Base-by-base conservation (phyloP, 35 echinoderm and acorn worm genomes). In the Stichopus chloronotus region DNA sequence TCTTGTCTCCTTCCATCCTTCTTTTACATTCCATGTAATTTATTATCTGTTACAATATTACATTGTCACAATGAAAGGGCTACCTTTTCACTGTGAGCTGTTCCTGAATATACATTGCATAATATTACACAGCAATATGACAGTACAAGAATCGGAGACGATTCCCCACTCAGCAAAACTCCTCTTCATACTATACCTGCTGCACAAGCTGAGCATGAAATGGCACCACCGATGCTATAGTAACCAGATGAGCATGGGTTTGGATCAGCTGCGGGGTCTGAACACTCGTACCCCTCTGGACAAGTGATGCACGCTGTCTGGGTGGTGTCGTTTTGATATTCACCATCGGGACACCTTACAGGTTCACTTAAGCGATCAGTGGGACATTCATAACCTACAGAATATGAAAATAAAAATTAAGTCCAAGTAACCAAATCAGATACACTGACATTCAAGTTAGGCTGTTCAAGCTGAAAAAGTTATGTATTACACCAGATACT, bases 321-420 rank as follows among this genome's bases (percentile, higher is more conserved):
- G n/a, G 30, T 55, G 1, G 92, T 92, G 19, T 69, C 53, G 54
- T 96, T 96, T 57, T 94, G 87, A 63, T 93, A 91, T 63, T 90
- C 84, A 30, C 96, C 96, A 53, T 20, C 74, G 20, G 94, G 81
- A 88, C 96, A 97, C 1, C 14, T 23, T 14, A 93, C 72, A 10
- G 96, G 96, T 23, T 84, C 94, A 54, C 59, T 71, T 20, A 97
- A 59, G 5, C 96, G 87, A 93, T 69, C 60, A 5, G 90, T 86
- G 5, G 96, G 94, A 87, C 96, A 97, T 80, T 97, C 79, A 72
- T 97, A 91, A 53, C 96, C 96, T 97, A 79, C 21, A 16, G 23
- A 76, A 61, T 87, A 92, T 79, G 43, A 60, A 57, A 84, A 88
- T 43, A 43, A 43, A 43, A 1, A 20, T 76, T 60, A 72, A 17